A percentile compares a stretch with the other conserved stretches of the same genome.
These are phyloP conservation scores for Drosophila melanica DNA, from an alignment of 1,140 invertebrate genomes.

Conservation along the genomic window DNA sequence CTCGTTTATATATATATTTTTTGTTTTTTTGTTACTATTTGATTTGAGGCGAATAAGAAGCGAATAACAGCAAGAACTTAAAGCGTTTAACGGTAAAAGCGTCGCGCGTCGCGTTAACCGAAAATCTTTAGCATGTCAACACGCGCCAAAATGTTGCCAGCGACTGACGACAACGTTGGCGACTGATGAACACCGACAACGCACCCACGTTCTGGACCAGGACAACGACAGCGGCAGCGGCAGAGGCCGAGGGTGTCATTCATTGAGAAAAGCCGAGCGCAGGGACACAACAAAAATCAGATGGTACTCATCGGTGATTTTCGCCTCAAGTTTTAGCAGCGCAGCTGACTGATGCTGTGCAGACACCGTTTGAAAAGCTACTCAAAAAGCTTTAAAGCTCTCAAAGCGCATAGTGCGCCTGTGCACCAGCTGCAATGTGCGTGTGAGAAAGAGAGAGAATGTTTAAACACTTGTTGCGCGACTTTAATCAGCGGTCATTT, in stretches of 20 bases:
- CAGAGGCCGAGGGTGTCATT: slow-evolving; percentile 22
- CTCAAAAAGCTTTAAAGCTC: slow-evolving; percentile 36
- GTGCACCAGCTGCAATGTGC: slow-evolving; percentile 38
- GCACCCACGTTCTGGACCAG: slow-evolving; percentile 20
- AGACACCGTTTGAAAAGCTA: slow-evolving; percentile 19
- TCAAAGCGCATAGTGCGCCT: slow-evolving; percentile 4
- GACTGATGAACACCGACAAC: slow-evolving; percentile 41
- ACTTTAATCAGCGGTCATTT: too few relatives aligned
- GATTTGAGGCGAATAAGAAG: slow-evolving; percentile 42
- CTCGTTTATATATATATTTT: too few relatives aligned
- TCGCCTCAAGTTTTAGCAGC: slow-evolving; percentile 58
- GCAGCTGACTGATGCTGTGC: slow-evolving; percentile 71
- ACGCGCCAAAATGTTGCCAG: slow-evolving; percentile 83
- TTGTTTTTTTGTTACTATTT: slow-evolving; percentile 21
- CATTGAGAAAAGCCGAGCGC: slow-evolving; percentile 56
- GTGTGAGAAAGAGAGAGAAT: neutral
- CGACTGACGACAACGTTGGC: slow-evolving; percentile 67
- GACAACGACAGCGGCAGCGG: neutral
- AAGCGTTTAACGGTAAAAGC: slow-evolving; percentile 65
- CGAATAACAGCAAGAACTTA: slow-evolving; percentile 56
- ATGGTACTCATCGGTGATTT: slow-evolving; percentile 48
- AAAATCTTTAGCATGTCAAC: slow-evolving; percentile 76
- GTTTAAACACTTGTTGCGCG: slow-evolving; percentile 56
- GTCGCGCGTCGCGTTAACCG: slow-evolving; percentile 64
- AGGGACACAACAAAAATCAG: slow-evolving; percentile 71